Evolutionary conservation across 2,797 vertebrate species (phyloP).

Genomic region (Danio aesculapii): DNA sequence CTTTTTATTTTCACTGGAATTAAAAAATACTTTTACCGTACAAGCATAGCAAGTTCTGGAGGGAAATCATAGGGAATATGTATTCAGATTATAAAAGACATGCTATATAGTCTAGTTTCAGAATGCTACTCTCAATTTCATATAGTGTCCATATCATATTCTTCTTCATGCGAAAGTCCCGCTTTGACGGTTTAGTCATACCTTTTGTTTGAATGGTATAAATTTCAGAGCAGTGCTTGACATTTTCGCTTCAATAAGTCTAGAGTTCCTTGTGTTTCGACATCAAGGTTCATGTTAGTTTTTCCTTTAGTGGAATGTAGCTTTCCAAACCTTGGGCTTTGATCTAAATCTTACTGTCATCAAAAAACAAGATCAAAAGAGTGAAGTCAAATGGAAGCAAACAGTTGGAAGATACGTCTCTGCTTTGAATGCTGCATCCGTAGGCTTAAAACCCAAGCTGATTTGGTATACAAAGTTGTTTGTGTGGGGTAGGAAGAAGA

Average conservation of each 20-base stretch:
- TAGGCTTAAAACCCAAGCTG: constrained; percentile 39
- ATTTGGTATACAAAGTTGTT: constrained; percentile 53
- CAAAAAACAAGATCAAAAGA: constrained; percentile 62
- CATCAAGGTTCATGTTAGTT: constrained; percentile 52
- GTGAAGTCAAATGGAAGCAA: constrained; percentile 54
- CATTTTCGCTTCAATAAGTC: constrained; percentile 34
- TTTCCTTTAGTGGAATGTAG: constrained; percentile 53
- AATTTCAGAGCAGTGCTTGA: constrained; percentile 4
- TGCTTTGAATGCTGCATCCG: constrained; percentile 42
- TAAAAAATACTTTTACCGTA: neutral
- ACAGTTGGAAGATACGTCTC: constrained; percentile 47
- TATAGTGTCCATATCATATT: constrained; percentile 9
- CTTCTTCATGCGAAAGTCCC: constrained; percentile 4
- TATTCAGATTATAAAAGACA: neutral
- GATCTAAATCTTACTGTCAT: constrained; percentile 63
- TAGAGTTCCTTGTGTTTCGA: constrained; percentile 49
- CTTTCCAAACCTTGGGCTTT: constrained; percentile 63
- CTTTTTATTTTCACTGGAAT: neutral
- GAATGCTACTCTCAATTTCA: neutral
- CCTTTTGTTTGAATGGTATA: constrained; percentile 28
- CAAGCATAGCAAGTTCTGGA: neutral
- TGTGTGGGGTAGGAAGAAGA: constrained; percentile 56
- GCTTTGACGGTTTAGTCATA: constrained; percentile 25
- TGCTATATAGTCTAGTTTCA: neutral
- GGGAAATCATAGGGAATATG: neutral